Conservation (phyloP, 2,888 invertebrate species). For the Chymomyza amoena region DNA sequence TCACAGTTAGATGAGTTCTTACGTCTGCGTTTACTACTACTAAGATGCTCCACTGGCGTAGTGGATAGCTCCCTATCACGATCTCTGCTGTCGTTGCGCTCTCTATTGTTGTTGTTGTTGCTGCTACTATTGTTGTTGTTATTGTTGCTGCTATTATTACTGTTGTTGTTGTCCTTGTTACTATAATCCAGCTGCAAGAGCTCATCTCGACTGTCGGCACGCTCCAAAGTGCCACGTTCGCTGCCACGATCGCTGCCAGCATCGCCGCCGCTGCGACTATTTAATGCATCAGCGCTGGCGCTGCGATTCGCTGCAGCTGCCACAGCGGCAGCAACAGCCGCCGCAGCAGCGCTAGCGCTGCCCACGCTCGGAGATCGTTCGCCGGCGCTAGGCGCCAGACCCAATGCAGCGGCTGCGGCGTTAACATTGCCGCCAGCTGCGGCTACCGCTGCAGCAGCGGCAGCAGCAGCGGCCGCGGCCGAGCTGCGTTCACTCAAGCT, state of each 20-base stretch:
- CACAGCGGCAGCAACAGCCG: slow-evolving; percentile 69
- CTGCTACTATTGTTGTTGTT: slow-evolving; percentile 47
- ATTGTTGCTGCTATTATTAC: slow-evolving; percentile 46
- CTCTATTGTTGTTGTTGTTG: slow-evolving; percentile 50
- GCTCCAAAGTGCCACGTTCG: slow-evolving; percentile 71
- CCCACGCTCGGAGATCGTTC: slow-evolving; percentile 78
- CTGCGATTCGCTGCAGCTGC: slow-evolving; percentile 71
- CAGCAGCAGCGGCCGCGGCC: slow-evolving; percentile 73
- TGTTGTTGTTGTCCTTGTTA: slow-evolving; percentile 75
- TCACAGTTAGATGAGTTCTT: slow-evolving; percentile 83
- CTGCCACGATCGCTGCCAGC: slow-evolving; percentile 68
- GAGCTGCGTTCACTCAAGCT: slow-evolving; percentile 75
- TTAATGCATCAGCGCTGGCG: slow-evolving; percentile 67
- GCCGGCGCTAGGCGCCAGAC: slow-evolving; percentile 64
- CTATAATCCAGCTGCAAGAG: slow-evolving; percentile 78
- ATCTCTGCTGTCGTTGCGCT: slow-evolving; percentile 67
- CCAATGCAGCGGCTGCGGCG: slow-evolving; percentile 74
- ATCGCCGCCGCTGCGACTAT: slow-evolving; percentile 54
- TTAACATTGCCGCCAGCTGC: slow-evolving; percentile 71
- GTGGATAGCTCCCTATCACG: slow-evolving; percentile 81
- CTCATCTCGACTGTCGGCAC: slow-evolving; percentile 78
- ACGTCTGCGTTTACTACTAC: slow-evolving; percentile 81
- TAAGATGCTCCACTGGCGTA: slow-evolving; percentile 78
- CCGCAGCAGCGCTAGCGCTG: slow-evolving; percentile 74
- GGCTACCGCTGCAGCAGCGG: slow-evolving; percentile 70